Base-by-base conservation (phyloP, 64 coral and sea anemone species). In the Anthopleura sola region DNA sequence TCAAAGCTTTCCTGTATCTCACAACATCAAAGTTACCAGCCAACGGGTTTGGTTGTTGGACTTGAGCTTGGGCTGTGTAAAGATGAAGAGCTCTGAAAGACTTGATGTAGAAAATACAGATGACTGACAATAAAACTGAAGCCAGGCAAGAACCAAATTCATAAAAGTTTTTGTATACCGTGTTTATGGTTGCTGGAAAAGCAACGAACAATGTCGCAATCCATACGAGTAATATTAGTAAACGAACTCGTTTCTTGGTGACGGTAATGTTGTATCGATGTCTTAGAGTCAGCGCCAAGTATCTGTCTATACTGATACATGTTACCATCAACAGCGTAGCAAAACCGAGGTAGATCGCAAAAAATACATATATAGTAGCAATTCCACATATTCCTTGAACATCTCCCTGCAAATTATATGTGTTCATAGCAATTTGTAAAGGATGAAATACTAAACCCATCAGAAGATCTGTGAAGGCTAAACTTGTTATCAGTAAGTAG, bases 241-340 rank as follows among this genome's bases (percentile, higher is more conserved):
- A 36, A 77, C 75, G 75, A 77, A 77, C 37, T 40, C 75, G 33
- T 21, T 77, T 77, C 26, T 77, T 77, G 33, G 75, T 77, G n/a
- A 77, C 75, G 37, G 37, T 77, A 37, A 77, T 77, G 32, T 19
- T 77, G 37, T 77, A 77, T 77, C 75, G 75, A 77, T 77, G 75
- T 37, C 75, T 77, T 40, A 77, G 33, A 37, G 20, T 77, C 11
- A 77, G 31, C 13, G 75, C 75, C 36, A 77, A 77, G 37, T 77
- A 77, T 24, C 75, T 77, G 75, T 77, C 75, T 37, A 77, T 77
- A 40, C 75, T 77, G 32, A 26, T 5, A 79, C 5, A 18, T 79
- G 7, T n/a, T 6, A 44, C 44, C 76, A 79, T 79, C 21, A 79
- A 13, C 3, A 79, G 9, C 0, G 76, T 21, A 24, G 5, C 3